phyloP scores from a whole-genome alignment of 1,140 invertebrate genomes.

The Bombus waltoni region DNA sequence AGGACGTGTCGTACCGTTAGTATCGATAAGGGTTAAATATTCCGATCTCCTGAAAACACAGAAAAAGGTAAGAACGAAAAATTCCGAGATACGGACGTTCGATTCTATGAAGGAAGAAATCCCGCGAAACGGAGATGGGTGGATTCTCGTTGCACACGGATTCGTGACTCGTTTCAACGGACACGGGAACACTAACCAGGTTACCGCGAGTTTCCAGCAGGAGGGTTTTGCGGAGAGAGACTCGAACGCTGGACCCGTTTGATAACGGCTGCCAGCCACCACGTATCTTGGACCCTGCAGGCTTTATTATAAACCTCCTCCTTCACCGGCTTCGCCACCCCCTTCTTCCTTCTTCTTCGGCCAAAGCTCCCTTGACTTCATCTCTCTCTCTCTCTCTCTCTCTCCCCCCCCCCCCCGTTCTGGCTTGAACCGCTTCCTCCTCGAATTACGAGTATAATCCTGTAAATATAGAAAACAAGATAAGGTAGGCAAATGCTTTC shows the following conservation, averaged over 20 bases:
- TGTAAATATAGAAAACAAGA: conserved; percentile 67
- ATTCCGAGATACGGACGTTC: background rate
- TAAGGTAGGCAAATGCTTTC: conserved; percentile 56
- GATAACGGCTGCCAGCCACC: conserved; percentile 73
- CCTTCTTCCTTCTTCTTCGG: conserved; percentile 54
- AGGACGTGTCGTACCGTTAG: background rate
- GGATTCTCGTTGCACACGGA: conserved; percentile 8
- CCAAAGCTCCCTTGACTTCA: background rate
- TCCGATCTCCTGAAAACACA: too few relatives aligned
- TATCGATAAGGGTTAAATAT: background rate
- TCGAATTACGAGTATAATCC: conserved; percentile 64
- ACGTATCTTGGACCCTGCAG: conserved; percentile 76
- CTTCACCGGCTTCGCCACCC: conserved; percentile 36
- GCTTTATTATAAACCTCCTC: conserved; percentile 75
- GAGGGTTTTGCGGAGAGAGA: conserved; percentile 77
- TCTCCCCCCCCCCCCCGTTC: conserved; percentile 17
- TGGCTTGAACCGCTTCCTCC: conserved; percentile 6
- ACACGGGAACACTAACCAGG: conserved; percentile 37
- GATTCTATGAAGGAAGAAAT: conserved; percentile 3
- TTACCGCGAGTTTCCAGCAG: conserved; percentile 55
- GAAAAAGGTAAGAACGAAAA: background rate
- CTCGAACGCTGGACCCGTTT: conserved; percentile 74
- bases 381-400: background rate
- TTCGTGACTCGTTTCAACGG: conserved; percentile 48
- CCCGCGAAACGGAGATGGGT: conserved; percentile 11